Conservation (phyloP, 1,140 invertebrate genomes). For the Sycophaga agraensis region DNA sequence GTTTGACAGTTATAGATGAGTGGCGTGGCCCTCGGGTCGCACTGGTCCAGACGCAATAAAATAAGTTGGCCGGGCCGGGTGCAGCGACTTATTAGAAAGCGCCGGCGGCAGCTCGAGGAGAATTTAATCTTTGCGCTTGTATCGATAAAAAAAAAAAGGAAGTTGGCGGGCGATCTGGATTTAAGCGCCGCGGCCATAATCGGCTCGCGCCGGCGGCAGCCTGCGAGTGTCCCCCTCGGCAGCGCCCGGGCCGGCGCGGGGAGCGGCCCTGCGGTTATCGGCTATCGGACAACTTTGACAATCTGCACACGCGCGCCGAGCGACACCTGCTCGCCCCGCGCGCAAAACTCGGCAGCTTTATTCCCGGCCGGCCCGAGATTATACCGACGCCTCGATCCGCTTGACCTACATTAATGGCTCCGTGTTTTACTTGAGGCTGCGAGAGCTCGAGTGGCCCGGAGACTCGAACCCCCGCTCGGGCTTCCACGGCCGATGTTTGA, state of each 20-base stretch:
- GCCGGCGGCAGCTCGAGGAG: background rate
- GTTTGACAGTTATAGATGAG: constrained; percentile 23
- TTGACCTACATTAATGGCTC: constrained; percentile 22
- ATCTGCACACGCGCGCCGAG: background rate
- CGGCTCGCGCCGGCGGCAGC: background rate
- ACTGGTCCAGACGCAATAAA: constrained; percentile 15
- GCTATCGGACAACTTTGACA: constrained; percentile 13
- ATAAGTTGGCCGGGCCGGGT: constrained; percentile 2
- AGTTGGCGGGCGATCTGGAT: background rate
- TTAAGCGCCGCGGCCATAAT: background rate
- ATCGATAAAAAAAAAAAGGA: constrained; percentile 26
- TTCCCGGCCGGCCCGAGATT: background rate
- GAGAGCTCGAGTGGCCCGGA: too few species aligned
- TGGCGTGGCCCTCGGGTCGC: background rate
- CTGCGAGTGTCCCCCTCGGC: too few species aligned
- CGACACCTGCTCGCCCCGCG: background rate
- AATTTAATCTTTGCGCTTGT: constrained; percentile 17
- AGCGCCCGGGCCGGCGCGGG: background rate
- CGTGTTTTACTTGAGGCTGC: too few species aligned
- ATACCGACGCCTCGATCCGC: background rate
- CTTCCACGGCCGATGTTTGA: too few species aligned
- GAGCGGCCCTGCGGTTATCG: constrained; percentile 6
- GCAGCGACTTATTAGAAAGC: constrained; percentile 22
- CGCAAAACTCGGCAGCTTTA: too few species aligned
- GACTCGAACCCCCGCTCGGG: too few species aligned